Base-by-base conservation (phyloP, 2,113 vertebrate genomes). In the Erythrocebus patas region DNA sequence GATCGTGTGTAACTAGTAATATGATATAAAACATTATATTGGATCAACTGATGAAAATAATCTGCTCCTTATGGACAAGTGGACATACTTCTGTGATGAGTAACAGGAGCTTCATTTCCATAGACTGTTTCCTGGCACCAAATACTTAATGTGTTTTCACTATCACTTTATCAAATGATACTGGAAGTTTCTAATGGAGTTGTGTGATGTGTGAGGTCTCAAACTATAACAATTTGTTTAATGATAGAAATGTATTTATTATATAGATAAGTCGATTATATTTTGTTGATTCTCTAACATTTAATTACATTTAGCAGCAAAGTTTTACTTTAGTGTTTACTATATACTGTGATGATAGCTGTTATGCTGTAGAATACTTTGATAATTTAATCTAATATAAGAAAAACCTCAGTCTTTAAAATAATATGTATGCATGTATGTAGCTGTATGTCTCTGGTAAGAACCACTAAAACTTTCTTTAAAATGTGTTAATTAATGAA, bases 1-100 rank as follows among this genome's bases (percentile, higher is more conserved):
- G 89, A 96, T 95, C 23, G 5, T 66, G 90, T 89, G 35, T 92
- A 92, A 88, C 59, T 85, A 89, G 66, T 93, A 97, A 97, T 85
- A 45, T 95, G 83, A 97, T 96, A 96, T 78, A 97, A 97, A 97
- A 94, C 57, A 35, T 85, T 96, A 73, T 81, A 73, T 94, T 91
- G 52, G 70, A 82, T 92, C 57, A 95, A 87, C 73, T 3, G 17
- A 88, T 91, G 84, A 97, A 97, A 92, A 95, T 95, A 94, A 96
- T 96, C 57, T 89, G 48, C 38, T 92, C 38, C 90, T 94, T 85
- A 87, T 66, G 68, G 64, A 96, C 96, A 97, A 97, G 72, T 96
- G 93, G 83, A 45, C 95, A 97, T 97, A 94, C 48, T 97, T 97
- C 27, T 75, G 48, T 3, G n/a, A 75, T 97, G 95, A 98, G 80